Evolutionary conservation across 2,797 vertebrate genomes (phyloP).

Genomic region (Mionectes olivaceus): DNA sequence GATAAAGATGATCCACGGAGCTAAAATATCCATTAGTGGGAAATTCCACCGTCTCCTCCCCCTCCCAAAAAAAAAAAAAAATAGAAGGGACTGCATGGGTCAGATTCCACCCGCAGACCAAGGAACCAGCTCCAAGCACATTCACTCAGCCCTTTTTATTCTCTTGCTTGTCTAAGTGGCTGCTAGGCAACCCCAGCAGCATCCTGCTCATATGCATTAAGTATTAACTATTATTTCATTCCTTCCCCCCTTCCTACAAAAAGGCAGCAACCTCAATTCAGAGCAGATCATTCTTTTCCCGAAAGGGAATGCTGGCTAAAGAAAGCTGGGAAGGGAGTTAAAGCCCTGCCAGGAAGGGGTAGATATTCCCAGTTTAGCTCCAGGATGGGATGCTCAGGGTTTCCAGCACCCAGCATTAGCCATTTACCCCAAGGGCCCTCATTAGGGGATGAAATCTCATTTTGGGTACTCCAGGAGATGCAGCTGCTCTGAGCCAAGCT

Average conservation of each 20-base stretch:
- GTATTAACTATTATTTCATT: constrained; percentile 46
- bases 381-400: background rate
- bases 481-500: background rate
- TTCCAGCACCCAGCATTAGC: background rate
- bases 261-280: background rate
- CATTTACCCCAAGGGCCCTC: background rate
- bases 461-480: background rate
- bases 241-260: background rate
- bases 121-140: background rate
- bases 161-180: constrained; percentile 36
- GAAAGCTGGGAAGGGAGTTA: background rate
- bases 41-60: constrained; percentile 34
- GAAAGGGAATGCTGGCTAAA: background rate
- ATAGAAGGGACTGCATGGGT: background rate
- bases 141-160: constrained; percentile 29
- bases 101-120: constrained; percentile 42
- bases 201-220: constrained; percentile 45
- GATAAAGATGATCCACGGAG: background rate
- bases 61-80: background rate
- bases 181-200: constrained; percentile 68
- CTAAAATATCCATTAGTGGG: background rate
- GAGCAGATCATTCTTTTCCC: background rate
- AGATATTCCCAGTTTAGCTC: background rate
- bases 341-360: background rate
- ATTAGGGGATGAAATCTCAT: background rate